Base-by-base conservation (phyloP, 2,113 vertebrate species). In the Nibea albiflora region DNA sequence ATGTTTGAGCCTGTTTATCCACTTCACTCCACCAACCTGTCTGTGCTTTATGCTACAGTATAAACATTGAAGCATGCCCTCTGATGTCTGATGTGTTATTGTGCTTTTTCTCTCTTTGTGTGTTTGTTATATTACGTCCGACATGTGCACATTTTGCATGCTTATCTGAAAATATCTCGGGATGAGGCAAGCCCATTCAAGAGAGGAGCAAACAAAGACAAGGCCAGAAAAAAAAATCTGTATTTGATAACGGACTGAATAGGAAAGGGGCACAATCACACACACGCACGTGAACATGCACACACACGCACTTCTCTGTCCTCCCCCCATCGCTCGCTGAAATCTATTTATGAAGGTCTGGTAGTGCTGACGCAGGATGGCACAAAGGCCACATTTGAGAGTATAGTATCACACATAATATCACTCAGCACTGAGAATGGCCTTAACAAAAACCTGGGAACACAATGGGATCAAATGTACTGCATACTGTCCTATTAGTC, bases 311-410 rank as follows among this genome's bases (percentile, higher is more conserved):
- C 26, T 2, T 81, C 28, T 47, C 77, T 44, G 24, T 28, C 16
- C 24, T 24, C n/a, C 24, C 26, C 54, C 57, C 73, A 78, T 78
- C 66, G 46, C 62, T 85, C 46, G 64, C 17, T 52, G 76, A 44
- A 84, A 44, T 56, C 44, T 78, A 49, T 76, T 79, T 31, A 84
- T 73, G 68, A 78, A 46, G 63, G n/a, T 50, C 56, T 81, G 49
- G 44, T 39, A 70, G 49, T 49, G 3, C 47, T 39, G 28, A 56
- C 54, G 54, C 69, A 17, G 69, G 31, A n/a, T 65, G 73, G 49
- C 80, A 89, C 73, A 81, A 87, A 84, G 67, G 62, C 76, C 50
- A 65, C 64, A 73, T 86, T 76, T 88, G 74, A 87, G 52, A 62
- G 56, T 57, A 14, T 53, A 74, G 68, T 84, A 76, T 70, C 81